Base-by-base conservation (phyloP, 1,140 invertebrate species). In the Littorina saxatilis region DNA sequence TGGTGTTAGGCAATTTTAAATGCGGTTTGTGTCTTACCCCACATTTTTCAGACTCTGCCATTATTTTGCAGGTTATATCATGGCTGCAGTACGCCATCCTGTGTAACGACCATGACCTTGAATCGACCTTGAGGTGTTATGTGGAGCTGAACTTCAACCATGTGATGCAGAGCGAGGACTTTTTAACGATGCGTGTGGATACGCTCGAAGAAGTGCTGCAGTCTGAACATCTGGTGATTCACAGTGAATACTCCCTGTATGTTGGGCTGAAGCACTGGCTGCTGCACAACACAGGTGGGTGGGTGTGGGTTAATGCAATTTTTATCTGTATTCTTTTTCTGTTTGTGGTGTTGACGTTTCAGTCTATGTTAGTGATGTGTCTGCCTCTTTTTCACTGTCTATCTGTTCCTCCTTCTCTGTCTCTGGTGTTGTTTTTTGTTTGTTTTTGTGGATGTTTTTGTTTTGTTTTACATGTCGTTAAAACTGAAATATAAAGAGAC, bases 121-220 rank as follows among this genome's bases (percentile, higher is more conserved):
- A 96, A 43, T 93, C 95, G 91, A 94, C 93, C 1, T 97, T 96
- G 89, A 94, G 96, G 86, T 96, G 97, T 88, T 98, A 97, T 90
- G 95, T 98, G 32, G 97, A 97, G 91, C 97, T 96, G 96, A 99
- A 99, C 92, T 94, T 99, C 83, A 96, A 97, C 89, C 94, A 95
- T 84, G 95, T 98, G 35, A 95, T 96, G 32, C 94, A 95, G 82
- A 96, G 95, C 20, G 93, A 94, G 5, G 96, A 98, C 88, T 98
- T 98, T 91, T 94, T 94, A 0, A 95, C 96, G 86, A 95, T 98
- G 87, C 96, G 97, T 88, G 93, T 95, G 0, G 96, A 97, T 80
- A 94, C 96, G n/a, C 91, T 98, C 61, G 93, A 96, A 39, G 93
- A 94, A 17, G 92, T 98, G 68, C 92, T 98, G 76, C 94, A 96